These are phyloP conservation scores for Falco peregrinus DNA, from an alignment of 2,797 vertebrate species.

Conservation along the genomic window DNA sequence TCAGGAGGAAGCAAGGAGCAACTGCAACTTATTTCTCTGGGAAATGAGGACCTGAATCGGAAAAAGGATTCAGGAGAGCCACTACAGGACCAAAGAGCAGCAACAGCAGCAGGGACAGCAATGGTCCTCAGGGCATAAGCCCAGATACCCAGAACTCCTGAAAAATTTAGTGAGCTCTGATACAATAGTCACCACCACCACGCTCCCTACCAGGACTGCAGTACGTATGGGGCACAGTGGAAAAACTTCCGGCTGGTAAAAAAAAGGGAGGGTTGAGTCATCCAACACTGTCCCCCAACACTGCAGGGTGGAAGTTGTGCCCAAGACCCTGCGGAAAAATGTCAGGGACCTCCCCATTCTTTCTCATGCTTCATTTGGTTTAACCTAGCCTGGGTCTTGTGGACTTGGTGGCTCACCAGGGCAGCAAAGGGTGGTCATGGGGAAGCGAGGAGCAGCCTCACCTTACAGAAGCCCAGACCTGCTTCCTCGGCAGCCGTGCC, in stretches of 20 bases:
- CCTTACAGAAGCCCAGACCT: background rate
- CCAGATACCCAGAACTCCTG: background rate
- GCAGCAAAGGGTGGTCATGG: background rate
- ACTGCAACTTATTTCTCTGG: background rate
- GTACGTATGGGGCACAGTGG: background rate
- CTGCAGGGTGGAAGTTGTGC: background rate
- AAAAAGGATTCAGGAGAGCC: background rate
- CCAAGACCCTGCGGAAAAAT: background rate
- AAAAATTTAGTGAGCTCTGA: background rate
- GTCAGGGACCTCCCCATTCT: background rate
- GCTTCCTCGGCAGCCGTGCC: background rate
- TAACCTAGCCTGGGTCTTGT: background rate
- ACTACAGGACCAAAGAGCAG: background rate
- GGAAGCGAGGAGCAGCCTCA: background rate
- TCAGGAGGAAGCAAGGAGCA: background rate
- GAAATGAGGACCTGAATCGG: background rate
- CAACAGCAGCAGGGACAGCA: background rate
- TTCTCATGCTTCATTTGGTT: background rate
- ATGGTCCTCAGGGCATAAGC: background rate
- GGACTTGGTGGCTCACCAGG: background rate
- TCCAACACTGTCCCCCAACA: background rate
- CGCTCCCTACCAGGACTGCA: background rate
- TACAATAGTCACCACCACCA: background rate
- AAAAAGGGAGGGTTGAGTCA: background rate
- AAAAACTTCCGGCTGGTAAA: background rate